A percentile compares a stretch with the other conserved stretches of the same genome.
phyloP scores from a whole-genome alignment of 1,140 invertebrate genomes.

The Coboldia fuscipes region DNA sequence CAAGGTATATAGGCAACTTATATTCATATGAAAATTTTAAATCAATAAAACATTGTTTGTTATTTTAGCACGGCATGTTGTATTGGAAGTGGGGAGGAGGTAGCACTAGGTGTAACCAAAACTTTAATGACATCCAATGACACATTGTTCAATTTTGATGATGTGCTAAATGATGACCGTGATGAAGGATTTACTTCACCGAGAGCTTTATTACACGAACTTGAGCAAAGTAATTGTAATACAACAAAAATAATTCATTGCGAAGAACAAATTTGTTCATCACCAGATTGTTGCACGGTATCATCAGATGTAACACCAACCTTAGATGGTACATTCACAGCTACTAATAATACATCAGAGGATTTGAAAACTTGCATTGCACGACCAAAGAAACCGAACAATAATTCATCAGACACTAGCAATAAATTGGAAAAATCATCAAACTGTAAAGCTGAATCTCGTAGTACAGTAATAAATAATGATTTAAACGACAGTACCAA shows the following conservation, averaged over 20 bases:
- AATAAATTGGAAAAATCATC: conserved; percentile 2
- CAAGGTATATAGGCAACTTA: conserved; percentile 1
- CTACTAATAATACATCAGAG: conserved; percentile 3
- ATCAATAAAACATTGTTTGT: not conserved
- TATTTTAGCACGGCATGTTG: conserved; percentile 3
- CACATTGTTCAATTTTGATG: conserved; percentile 6
- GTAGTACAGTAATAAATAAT: too few species aligned
- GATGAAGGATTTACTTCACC: conserved; percentile 4
- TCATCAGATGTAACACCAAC: conserved; percentile 3
- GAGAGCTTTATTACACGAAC: not conserved
- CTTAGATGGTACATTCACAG: conserved; percentile 3
- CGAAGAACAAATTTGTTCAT: conserved; percentile 2
- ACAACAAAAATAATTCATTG: not conserved
- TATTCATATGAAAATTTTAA: not conserved
- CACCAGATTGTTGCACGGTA: conserved; percentile 1
- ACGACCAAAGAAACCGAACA: too few species aligned
- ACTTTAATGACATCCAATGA: conserved; percentile 5
- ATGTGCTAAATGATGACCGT: conserved; percentile 3
- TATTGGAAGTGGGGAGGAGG: conserved; percentile 3
- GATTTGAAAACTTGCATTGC: conserved; percentile 5
- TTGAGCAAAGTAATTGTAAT: too few species aligned
- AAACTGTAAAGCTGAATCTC: too few species aligned
- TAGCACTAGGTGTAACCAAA: conserved; percentile 4
- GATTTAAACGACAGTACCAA: too few species aligned
- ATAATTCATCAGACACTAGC: conserved; percentile 3